Evolutionary conservation across 1,140 invertebrate species (phyloP).

Genomic region (Hyphantria cunea): DNA sequence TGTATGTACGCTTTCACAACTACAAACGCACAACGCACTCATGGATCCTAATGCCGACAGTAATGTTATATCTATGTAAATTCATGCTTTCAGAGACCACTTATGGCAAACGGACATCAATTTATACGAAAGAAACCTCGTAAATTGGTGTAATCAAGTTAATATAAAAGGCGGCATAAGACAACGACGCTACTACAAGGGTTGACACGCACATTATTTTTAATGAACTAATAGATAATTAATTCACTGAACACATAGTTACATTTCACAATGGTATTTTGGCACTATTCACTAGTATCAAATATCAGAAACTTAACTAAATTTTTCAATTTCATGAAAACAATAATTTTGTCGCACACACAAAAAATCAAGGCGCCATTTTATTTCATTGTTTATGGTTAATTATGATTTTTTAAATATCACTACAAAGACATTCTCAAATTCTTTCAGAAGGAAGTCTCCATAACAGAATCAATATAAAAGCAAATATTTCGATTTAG

Average conservation of each 20-base stretch:
- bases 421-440: conserved; percentile 28
- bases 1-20: conserved; percentile 74
- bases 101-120: conserved; percentile 13
- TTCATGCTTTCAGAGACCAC: conserved; percentile 20
- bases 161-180: conserved; percentile 72
- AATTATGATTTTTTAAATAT: conserved; percentile 46
- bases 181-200: conserved; percentile 67
- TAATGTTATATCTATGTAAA: conserved; percentile 30
- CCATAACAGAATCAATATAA: too few species aligned
- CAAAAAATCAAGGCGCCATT: conserved; percentile 81
- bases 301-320: conserved; percentile 38
- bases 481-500: too few species aligned
- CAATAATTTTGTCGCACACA: conserved; percentile 78
- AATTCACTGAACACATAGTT: conserved; percentile 27
- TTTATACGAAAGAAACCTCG: conserved; percentile 31
- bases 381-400: conserved; percentile 82
- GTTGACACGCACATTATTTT: conserved; percentile 67
- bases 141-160: conserved; percentile 60
- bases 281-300: conserved; percentile 32
- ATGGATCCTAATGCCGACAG: conserved; percentile 58
- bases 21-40: conserved; percentile 71
- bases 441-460: too few species aligned
- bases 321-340: conserved; percentile 62
- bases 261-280: conserved; percentile 38
- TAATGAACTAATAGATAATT: conserved; percentile 33